Conservation (phyloP, 2,888 invertebrate genomes). For the Lordiphosa andalusiaca region DNA sequence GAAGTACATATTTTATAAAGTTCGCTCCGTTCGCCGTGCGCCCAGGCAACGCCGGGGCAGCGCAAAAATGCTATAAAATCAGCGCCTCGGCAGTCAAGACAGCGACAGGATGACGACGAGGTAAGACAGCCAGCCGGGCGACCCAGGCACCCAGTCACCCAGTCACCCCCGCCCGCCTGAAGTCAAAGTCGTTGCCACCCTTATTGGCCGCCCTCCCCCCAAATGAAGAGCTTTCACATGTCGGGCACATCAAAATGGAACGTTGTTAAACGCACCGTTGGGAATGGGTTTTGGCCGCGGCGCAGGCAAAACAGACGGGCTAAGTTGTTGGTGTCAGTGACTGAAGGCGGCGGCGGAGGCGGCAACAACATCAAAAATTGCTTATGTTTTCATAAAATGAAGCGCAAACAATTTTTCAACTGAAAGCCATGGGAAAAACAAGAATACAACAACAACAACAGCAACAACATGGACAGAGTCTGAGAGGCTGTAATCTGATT, state of each 20-base stretch:
- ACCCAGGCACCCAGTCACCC: constrained; percentile 8
- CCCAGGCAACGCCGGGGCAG: constrained; percentile 5
- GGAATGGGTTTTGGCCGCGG: constrained; percentile 34
- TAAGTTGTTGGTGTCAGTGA: constrained; percentile 68
- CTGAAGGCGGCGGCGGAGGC: constrained; percentile 45
- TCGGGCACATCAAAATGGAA: constrained; percentile 73
- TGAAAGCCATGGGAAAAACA: constrained; percentile 69
- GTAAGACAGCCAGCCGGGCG: constrained; percentile 55
- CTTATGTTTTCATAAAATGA: constrained; percentile 74
- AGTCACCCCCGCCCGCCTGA: constrained; percentile 8
- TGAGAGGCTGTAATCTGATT: constrained; percentile 71
- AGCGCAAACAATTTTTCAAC: constrained; percentile 74
- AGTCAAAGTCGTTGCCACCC: constrained; percentile 21
- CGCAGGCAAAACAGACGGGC: constrained; percentile 10
- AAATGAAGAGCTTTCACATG: constrained; percentile 73
- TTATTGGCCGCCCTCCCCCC: constrained; percentile 22
- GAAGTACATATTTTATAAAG: constrained; percentile 73
- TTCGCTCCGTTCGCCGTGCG: constrained; percentile 27
- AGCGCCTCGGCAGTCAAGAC: constrained; percentile 58
- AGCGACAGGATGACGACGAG: constrained; percentile 59
- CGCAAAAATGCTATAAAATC: constrained; percentile 64
- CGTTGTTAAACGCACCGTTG: constrained; percentile 72
- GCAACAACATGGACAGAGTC: constrained; percentile 23
- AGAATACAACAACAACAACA: constrained; percentile 31
- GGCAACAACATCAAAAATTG: constrained; percentile 57